Conservation (phyloP, 2,888 invertebrate genomes). For the Acleris literana region DNA sequence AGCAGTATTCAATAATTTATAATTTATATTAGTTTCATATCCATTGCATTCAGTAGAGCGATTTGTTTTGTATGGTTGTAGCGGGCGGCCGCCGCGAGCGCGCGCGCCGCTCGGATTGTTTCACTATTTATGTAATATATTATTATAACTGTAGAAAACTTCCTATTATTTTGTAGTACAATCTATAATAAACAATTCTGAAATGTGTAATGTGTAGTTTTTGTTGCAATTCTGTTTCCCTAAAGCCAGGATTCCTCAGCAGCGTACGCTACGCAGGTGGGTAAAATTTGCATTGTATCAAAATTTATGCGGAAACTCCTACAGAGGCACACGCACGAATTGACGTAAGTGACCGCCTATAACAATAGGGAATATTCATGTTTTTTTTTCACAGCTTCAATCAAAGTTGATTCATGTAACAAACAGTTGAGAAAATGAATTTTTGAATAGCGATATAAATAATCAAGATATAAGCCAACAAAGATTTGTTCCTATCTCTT, state of each 20-base stretch:
- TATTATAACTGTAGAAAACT: slow-evolving; percentile 81
- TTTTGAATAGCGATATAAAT: too few species aligned
- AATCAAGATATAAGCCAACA: too few species aligned
- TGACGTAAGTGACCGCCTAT: too few species aligned
- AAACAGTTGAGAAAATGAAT: too few species aligned
- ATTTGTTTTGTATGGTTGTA: slow-evolving; percentile 48
- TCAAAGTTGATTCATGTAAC: too few species aligned
- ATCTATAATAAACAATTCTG: slow-evolving; percentile 80
- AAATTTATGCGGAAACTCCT: too few species aligned
- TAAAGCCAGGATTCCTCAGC: background rate
- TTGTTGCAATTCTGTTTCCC: slow-evolving; percentile 14
- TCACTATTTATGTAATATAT: slow-evolving; percentile 81
- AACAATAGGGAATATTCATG: too few species aligned
- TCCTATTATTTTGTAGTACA: slow-evolving; percentile 84
- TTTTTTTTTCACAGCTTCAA: too few species aligned
- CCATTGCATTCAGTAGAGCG: slow-evolving; percentile 19
- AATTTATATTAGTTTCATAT: slow-evolving; percentile 34
- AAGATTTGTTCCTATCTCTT: too few species aligned
- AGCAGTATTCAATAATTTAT: slow-evolving; percentile 69
- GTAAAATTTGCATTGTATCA: too few species aligned
- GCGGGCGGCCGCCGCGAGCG: slow-evolving; percentile 50
- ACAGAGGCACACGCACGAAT: too few species aligned
- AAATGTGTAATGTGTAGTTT: slow-evolving; percentile 59
- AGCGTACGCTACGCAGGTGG: too few species aligned
- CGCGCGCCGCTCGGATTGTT: slow-evolving; percentile 68